Evolutionary conservation across 2,888 invertebrate genomes (phyloP).

Genomic region (Ctena decussata): DNA sequence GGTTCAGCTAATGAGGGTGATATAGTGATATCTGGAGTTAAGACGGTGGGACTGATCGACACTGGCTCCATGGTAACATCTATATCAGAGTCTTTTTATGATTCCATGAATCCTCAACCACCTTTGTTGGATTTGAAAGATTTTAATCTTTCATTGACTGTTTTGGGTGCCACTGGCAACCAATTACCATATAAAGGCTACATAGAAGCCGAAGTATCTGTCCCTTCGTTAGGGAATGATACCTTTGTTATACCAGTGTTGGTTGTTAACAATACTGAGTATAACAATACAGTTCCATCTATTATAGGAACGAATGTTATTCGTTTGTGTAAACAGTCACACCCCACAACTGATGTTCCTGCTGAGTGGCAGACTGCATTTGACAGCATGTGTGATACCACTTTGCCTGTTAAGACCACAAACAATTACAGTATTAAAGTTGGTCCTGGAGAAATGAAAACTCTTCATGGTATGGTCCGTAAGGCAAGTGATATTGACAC

Average conservation of each 20-base stretch:
- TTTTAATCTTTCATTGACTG: neutral
- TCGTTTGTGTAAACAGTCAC: neutral
- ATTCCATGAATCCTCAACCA: neutral
- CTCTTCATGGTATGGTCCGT: conserved; percentile 10
- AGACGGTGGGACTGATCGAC: neutral
- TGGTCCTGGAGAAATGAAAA: neutral
- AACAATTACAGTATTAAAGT: conserved; percentile 6
- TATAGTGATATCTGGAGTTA: neutral
- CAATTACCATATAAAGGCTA: neutral
- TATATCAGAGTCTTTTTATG: conserved; percentile 13
- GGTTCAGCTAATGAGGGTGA: neutral
- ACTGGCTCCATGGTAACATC: conserved; percentile 16
- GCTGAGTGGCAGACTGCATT: conserved; percentile 6
- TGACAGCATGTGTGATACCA: neutral
- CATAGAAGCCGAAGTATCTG: neutral
- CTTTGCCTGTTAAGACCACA: conserved; percentile 8
- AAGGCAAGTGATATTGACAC: neutral
- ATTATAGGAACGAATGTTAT: conserved; percentile 31
- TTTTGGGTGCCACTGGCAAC: conserved; percentile 7
- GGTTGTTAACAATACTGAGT: conserved; percentile 17
- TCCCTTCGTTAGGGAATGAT: neutral
- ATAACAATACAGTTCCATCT: neutral
- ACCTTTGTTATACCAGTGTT: neutral
- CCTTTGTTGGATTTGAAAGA: neutral
- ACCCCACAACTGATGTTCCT: neutral